Percentiles rank a stretch among this genome's conserved stretches.
phyloP scores from a whole-genome alignment of 2,888 invertebrate genomes.

The Cantharis flavilabris region DNA sequence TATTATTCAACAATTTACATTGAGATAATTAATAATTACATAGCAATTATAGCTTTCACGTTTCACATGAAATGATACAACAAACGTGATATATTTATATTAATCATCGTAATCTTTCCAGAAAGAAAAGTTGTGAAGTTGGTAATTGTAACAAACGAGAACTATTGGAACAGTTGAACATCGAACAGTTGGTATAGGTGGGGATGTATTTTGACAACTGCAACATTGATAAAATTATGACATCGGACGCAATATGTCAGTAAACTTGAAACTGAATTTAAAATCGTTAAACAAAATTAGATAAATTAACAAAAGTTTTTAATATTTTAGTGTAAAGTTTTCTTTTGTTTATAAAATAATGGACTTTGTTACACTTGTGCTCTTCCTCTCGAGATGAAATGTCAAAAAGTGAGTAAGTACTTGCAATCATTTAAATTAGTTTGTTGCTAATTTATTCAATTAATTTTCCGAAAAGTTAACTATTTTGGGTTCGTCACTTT shows the following conservation, averaged over 20 bases:
- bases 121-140: background rate
- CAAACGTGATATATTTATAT: background rate
- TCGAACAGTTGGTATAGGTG: background rate
- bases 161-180: background rate
- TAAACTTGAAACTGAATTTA: background rate
- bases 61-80: background rate
- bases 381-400: constrained; percentile 35
- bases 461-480: background rate
- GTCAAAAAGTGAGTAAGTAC: constrained; percentile 36
- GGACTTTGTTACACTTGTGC: constrained; percentile 10
- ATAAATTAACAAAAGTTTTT: background rate
- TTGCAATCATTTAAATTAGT: background rate
- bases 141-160: background rate
- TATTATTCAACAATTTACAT: background rate
- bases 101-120: background rate
- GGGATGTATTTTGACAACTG: background rate
- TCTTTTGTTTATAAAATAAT: background rate
- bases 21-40: background rate
- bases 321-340: background rate
- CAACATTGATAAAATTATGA: background rate
- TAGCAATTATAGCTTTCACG: background rate
- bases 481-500: background rate
- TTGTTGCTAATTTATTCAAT: background rate
- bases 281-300: background rate
- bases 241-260: background rate